Evolutionary conservation across 2,113 vertebrate species (phyloP).

Genomic region (Rostratula benghalensis): DNA sequence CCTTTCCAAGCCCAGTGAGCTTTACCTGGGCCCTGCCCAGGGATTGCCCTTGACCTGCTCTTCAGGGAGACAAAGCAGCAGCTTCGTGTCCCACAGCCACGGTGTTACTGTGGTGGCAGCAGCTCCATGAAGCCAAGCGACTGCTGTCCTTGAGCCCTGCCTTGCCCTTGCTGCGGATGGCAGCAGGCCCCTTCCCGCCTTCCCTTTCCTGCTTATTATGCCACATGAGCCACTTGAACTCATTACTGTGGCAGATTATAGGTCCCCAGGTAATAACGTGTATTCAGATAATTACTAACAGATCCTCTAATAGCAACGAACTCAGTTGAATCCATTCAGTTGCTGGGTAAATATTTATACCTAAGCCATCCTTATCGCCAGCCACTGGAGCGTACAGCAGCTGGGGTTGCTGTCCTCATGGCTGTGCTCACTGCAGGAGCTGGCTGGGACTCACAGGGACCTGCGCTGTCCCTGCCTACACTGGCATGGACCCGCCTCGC

Average conservation of each 20-base stretch:
- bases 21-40: background rate
- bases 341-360: conserved; percentile 46
- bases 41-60: rapidly evolving
- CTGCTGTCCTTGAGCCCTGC: conserved; percentile 67
- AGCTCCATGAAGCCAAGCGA: background rate
- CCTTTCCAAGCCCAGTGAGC: background rate
- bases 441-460: background rate
- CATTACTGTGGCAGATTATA: conserved; percentile 71
- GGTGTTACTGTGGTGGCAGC: background rate
- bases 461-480: rapidly evolving
- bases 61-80: rapidly evolving
- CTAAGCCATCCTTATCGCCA: background rate
- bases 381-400: background rate
- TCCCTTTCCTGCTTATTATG: conserved; percentile 68
- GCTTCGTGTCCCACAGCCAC: background rate
- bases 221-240: conserved; percentile 62
- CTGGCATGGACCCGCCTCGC: background rate
- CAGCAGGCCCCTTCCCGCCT: conserved; percentile 35
- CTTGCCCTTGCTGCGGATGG: conserved; percentile 29
- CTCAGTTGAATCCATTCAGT: conserved; percentile 67
- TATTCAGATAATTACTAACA: conserved; percentile 74
- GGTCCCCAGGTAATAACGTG: conserved; percentile 69
- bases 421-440: background rate
- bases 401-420: rapidly evolving
- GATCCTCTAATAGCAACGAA: conserved; percentile 69